These are phyloP conservation scores for Panzeria rudis DNA, from an alignment of 2,888 invertebrate genomes.

Conservation along the genomic window DNA sequence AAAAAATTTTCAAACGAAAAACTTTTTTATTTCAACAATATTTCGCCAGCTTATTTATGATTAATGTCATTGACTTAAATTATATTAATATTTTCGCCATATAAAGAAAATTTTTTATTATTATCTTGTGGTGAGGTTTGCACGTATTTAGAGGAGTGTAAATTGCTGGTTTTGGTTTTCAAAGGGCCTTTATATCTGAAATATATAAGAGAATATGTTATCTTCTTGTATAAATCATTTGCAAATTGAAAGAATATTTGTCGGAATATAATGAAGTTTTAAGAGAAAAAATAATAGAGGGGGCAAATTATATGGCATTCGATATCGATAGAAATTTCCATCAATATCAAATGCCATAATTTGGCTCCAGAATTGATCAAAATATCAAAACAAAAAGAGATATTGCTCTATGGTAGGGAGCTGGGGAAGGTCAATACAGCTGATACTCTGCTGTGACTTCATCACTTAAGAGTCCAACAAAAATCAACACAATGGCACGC, in stretches of 20 bases:
- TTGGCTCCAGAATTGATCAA: too few relatives aligned
- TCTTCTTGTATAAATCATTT: neutral
- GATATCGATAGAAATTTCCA: too few relatives aligned
- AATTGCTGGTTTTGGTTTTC: slow-evolving; percentile 56
- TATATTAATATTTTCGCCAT: slow-evolving; percentile 32
- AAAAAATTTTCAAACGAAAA: too few relatives aligned
- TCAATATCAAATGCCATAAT: too few relatives aligned
- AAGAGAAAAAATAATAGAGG: neutral
- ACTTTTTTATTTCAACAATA: too few relatives aligned
- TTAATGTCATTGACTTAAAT: neutral
- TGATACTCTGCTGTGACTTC: too few relatives aligned
- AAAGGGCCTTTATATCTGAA: slow-evolving; percentile 78
- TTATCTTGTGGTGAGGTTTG: slow-evolving; percentile 57
- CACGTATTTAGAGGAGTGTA: slow-evolving; percentile 74
- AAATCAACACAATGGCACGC: too few relatives aligned
- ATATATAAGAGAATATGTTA: neutral
- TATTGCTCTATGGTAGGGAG: too few relatives aligned
- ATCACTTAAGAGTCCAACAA: too few relatives aligned
- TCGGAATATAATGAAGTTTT: neutral
- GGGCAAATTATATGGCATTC: too few relatives aligned
- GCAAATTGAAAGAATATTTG: neutral
- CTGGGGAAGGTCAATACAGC: too few relatives aligned
- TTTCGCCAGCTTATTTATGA: neutral
- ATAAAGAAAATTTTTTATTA: slow-evolving; percentile 38
- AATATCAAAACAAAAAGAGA: too few relatives aligned